Conservation (phyloP, 2,797 vertebrate genomes). For the Calcarius lapponicus region DNA sequence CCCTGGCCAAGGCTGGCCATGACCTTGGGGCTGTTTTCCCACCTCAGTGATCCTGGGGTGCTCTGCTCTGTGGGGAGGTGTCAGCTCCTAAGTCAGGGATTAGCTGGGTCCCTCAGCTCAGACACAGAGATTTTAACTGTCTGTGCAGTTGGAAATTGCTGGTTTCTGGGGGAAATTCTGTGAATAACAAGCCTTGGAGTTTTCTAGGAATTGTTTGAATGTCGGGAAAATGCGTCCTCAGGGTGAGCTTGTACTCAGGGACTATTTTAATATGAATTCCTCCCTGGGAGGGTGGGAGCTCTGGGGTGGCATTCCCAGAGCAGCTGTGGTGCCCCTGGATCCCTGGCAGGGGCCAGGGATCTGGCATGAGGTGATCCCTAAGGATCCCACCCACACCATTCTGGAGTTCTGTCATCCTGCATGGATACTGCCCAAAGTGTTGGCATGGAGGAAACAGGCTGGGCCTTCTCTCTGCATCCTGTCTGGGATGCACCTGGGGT, state of each 20-base stretch:
- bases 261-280: accelerated
- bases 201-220: neutral
- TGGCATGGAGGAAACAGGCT: neutral
- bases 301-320: neutral
- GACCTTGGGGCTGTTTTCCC: neutral
- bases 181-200: neutral
- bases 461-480: neutral
- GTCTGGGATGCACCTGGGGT: neutral
- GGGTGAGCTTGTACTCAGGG: neutral
- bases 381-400: neutral
- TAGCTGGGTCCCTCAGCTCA: neutral
- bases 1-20: accelerated
- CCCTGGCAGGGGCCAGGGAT: too few species aligned
- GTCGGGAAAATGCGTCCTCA: accelerated
- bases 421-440: accelerated
- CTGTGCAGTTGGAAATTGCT: neutral
- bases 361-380: neutral
- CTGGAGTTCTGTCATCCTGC: neutral
- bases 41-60: neutral
- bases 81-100: neutral
- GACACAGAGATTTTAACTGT: neutral
- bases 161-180: neutral
- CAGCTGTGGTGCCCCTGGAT: neutral
- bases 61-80: neutral
- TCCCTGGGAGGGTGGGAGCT: neutral